Evolutionary conservation across 2,113 vertebrate genomes (phyloP).

Genomic region (Eulacestoma nigropectus): DNA sequence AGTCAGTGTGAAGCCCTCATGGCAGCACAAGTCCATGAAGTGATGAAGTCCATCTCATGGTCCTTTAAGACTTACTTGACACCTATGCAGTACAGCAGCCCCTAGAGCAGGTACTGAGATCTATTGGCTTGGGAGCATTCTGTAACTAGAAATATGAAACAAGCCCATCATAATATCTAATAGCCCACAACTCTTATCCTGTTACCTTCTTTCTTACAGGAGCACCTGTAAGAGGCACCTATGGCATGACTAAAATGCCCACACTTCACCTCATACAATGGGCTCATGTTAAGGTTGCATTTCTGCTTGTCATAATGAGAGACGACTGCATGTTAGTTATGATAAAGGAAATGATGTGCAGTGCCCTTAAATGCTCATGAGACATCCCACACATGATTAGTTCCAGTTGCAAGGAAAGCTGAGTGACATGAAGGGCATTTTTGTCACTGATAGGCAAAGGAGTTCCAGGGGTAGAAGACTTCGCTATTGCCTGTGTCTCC

Average conservation of each 20-base stretch:
- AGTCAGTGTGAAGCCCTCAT: neutral
- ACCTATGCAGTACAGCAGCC: neutral
- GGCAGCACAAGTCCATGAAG: neutral
- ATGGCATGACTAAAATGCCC: neutral
- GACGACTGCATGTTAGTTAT: accelerated
- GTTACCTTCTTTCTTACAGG: neutral
- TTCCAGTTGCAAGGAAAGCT: neutral
- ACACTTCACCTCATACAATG: neutral
- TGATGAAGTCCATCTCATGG: neutral
- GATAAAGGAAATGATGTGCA: neutral
- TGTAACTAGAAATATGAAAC: neutral
- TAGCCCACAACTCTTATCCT: neutral
- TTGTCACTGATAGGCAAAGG: neutral
- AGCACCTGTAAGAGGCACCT: neutral
- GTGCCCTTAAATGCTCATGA: neutral
- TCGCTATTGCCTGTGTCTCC: neutral
- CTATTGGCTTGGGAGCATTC: neutral
- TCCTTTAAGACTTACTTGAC: neutral
- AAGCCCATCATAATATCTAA: neutral
- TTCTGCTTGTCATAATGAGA: neutral
- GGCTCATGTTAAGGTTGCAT: neutral
- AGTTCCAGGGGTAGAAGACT: neutral
- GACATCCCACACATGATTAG: neutral
- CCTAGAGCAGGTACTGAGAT: neutral
- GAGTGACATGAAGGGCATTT: neutral